Conservation (phyloP, 2,888 invertebrate species). For the Coelinius sp. region DNA sequence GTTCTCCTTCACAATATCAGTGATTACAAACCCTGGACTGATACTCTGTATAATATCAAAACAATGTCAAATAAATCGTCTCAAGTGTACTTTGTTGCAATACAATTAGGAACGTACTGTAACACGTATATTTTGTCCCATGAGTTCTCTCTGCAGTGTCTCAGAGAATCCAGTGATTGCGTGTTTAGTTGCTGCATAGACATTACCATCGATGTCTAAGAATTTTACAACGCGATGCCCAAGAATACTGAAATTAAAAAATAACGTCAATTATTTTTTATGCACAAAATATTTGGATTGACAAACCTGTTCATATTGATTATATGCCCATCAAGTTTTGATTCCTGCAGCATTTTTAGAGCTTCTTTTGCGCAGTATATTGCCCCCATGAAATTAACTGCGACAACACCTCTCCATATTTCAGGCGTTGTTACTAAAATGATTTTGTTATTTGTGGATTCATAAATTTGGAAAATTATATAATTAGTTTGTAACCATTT, state of each 20-base stretch:
- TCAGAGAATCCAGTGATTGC: constrained; percentile 75
- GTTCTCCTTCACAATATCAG: constrained; percentile 68
- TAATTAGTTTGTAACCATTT: neutral
- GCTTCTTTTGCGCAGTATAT: constrained; percentile 57
- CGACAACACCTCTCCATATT: constrained; percentile 45
- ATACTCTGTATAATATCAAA: constrained; percentile 72
- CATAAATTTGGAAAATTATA: neutral
- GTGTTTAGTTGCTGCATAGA: constrained; percentile 75
- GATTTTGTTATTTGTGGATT: neutral
- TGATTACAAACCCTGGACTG: constrained; percentile 76
- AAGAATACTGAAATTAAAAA: constrained; percentile 53
- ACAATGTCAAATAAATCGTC: neutral
- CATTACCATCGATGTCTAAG: constrained; percentile 64
- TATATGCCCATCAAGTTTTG: constrained; percentile 52
- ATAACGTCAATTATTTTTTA: too few relatives aligned
- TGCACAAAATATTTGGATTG: too few relatives aligned
- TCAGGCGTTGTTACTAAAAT: constrained; percentile 47
- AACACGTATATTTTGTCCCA: constrained; percentile 54
- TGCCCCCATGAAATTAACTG: constrained; percentile 59
- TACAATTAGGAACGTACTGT: constrained; percentile 49
- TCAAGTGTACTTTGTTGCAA: neutral
- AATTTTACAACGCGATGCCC: constrained; percentile 71
- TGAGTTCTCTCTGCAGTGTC: constrained; percentile 74
- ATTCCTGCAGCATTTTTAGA: constrained; percentile 54
- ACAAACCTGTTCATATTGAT: constrained; percentile 59